phyloP scores from a whole-genome alignment of 1,140 invertebrate genomes.

The Neuroterus valhalla region DNA sequence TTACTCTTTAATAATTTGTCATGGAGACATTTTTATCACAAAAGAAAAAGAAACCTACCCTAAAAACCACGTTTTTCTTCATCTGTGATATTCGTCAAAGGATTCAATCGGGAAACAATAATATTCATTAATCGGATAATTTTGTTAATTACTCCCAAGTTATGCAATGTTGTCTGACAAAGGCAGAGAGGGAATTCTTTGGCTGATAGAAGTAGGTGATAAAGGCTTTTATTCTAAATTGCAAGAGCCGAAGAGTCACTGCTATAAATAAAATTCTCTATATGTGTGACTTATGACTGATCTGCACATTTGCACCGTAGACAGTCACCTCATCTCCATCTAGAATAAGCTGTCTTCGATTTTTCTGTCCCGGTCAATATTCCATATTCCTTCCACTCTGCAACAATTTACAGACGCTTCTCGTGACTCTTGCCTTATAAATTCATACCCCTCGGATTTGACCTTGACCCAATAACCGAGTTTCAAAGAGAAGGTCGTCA shows the following conservation, averaged over 20 bases:
- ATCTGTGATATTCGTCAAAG: background rate
- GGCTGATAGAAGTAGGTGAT: constrained; percentile 10
- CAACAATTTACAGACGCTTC: background rate
- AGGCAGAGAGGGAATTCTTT: background rate
- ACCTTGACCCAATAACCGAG: constrained; percentile 27
- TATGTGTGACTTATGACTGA: background rate
- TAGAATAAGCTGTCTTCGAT: background rate
- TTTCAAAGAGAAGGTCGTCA: constrained; percentile 20
- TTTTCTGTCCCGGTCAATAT: background rate
- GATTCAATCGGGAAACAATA: background rate
- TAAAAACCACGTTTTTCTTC: background rate
- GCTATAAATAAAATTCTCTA: constrained; percentile 23
- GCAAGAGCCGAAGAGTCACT: constrained; percentile 9
- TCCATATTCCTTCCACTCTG: background rate
- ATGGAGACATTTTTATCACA: background rate
- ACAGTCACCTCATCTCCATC: background rate
- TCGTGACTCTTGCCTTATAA: background rate
- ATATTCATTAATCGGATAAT: background rate
- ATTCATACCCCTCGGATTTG: background rate
- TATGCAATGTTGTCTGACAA: constrained; percentile 15
- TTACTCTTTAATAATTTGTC: background rate
- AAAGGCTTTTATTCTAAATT: constrained; percentile 13
- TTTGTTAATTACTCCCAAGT: constrained; percentile 7
- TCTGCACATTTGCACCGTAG: constrained; percentile 9
- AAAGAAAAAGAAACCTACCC: too few species aligned